Evolutionary conservation across 2,113 vertebrate species (phyloP).

Genomic region (Chaetops frenatus): DNA sequence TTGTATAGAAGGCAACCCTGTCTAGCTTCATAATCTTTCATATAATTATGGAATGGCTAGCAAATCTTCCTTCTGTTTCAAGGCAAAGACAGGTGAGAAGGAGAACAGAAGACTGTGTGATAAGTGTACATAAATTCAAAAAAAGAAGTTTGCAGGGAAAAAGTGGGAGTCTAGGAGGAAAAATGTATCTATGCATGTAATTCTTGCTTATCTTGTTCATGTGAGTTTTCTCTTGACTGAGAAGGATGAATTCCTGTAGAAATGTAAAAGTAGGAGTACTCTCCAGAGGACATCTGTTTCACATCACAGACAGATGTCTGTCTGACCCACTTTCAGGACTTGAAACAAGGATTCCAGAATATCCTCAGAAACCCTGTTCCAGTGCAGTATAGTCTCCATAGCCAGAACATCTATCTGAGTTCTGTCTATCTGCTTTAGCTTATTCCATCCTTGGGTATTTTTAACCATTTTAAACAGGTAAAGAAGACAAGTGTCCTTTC

Average conservation of each 20-base stretch:
- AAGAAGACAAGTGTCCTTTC: not conserved
- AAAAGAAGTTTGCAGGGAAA: not conserved
- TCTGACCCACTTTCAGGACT: conserved; percentile 33
- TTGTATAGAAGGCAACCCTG: not conserved
- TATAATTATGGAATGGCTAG: not conserved
- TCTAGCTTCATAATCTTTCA: not conserved
- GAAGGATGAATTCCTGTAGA: not conserved
- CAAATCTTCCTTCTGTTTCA: not conserved
- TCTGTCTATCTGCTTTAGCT: not conserved
- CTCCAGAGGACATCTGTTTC: conserved; percentile 31
- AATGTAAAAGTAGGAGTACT: not conserved
- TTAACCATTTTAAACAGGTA: not conserved
- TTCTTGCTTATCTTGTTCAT: not conserved
- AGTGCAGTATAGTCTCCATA: not conserved
- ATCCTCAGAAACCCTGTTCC: not conserved
- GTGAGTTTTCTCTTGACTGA: not conserved
- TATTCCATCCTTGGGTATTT: not conserved
- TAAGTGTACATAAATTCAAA: not conserved
- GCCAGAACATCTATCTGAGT: not conserved
- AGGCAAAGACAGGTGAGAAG: not conserved
- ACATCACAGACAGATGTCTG: conserved; percentile 32
- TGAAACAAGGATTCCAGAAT: conserved; percentile 20
- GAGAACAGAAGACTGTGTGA: not conserved
- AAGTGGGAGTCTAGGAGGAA: not conserved
- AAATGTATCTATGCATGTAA: not conserved